phyloP scores from a whole-genome alignment of 2,113 vertebrate genomes.

The Illadopsis cleaveri region DNA sequence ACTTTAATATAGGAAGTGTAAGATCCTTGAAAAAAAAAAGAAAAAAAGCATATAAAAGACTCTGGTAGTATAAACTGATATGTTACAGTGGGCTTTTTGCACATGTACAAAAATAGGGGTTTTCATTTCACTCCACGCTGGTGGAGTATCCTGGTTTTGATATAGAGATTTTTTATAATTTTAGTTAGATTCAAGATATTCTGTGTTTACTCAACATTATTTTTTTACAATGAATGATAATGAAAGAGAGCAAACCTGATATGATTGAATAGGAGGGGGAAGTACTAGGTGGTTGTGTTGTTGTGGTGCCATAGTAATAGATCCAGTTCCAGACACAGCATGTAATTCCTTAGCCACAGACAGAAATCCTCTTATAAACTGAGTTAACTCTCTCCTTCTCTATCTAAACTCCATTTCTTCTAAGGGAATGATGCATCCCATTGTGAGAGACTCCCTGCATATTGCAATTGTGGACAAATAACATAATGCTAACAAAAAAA shows the following conservation, averaged over 20 bases:
- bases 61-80: not conserved
- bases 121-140: not conserved
- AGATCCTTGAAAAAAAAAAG: not conserved
- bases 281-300: not conserved
- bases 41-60: not conserved
- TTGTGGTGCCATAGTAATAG: not conserved
- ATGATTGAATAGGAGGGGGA: accelerated
- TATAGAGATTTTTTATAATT: not conserved
- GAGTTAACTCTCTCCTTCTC: not conserved
- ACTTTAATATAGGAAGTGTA: not conserved
- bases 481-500: not conserved
- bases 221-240: not conserved
- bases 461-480: not conserved
- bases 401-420: not conserved
- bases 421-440: not conserved
- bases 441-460: not conserved
- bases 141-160: not conserved
- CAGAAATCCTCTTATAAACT: not conserved
- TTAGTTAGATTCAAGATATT: not conserved
- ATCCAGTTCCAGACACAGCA: not conserved
- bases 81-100: not conserved
- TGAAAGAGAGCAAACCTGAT: not conserved
- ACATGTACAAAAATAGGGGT: not conserved
- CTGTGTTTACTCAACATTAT: not conserved
- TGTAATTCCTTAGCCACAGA: not conserved